Conservation (phyloP, 2,888 invertebrate genomes). For the Lysandra coridon region DNA sequence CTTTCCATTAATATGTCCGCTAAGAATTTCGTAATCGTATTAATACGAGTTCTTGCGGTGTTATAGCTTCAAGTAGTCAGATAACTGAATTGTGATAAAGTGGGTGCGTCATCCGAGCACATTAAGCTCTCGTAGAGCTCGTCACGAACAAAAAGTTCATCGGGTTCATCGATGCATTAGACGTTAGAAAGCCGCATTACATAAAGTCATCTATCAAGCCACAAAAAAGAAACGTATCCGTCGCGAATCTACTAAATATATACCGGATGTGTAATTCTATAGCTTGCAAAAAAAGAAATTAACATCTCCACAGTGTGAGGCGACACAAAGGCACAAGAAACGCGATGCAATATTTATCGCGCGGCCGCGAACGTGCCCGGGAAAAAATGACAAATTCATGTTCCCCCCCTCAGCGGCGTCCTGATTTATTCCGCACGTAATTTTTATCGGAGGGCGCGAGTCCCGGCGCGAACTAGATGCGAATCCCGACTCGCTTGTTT, state of each 20-base stretch:
- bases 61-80: neutral
- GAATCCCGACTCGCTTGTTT: constrained; percentile 76
- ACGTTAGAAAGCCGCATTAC: constrained; percentile 22
- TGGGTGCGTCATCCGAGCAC: neutral
- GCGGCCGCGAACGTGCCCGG: constrained; percentile 73
- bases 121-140: constrained; percentile 4
- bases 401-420: constrained; percentile 55
- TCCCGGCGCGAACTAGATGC: constrained; percentile 69
- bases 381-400: constrained; percentile 81
- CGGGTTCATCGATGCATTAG: neutral
- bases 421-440: constrained; percentile 74
- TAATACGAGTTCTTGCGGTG: neutral
- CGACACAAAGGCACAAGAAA: constrained; percentile 52
- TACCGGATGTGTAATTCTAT: constrained; percentile 17
- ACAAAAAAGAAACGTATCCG: constrained; percentile 12
- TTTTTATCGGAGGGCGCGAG: constrained; percentile 74
- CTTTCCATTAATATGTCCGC: neutral
- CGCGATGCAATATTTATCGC: constrained; percentile 79
- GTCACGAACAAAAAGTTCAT: constrained; percentile 6
- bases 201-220: constrained; percentile 12
- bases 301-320: constrained; percentile 34
- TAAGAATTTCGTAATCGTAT: neutral
- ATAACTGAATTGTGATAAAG: neutral
- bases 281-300: constrained; percentile 15
- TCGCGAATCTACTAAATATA: neutral